phyloP scores from a whole-genome alignment of 1,140 invertebrate genomes.

The Calephelis nemesis region DNA sequence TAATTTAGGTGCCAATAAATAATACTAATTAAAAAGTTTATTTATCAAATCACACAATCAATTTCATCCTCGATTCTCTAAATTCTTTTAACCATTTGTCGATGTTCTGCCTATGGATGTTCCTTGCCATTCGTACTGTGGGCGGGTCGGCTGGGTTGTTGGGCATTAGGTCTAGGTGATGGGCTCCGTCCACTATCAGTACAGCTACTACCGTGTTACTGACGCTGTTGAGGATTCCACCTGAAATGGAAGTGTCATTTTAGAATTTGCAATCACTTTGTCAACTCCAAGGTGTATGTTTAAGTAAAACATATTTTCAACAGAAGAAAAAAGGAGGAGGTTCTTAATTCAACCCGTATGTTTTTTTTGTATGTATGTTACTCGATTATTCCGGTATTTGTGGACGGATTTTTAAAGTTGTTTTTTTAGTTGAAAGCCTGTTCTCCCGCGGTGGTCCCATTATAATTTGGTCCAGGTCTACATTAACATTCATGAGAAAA shows the following conservation, averaged over 20 bases:
- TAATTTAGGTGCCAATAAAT: too few species aligned
- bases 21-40: constrained; percentile 13
- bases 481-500: too few species aligned
- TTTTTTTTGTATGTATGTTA: too few species aligned
- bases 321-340: too few species aligned
- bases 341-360: too few species aligned
- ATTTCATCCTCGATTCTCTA: constrained; percentile 29
- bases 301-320: too few species aligned
- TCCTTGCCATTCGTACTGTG: constrained; percentile 84
- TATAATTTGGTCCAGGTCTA: too few species aligned
- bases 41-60: constrained; percentile 10
- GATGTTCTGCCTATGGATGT: constrained; percentile 84
- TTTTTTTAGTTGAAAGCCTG: too few species aligned
- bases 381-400: too few species aligned
- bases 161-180: constrained; percentile 93
- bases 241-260: constrained; percentile 53
- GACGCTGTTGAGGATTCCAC: constrained; percentile 89
- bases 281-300: too few species aligned
- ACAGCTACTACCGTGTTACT: constrained; percentile 85
- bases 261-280: neutral
- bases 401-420: too few species aligned
- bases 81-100: constrained; percentile 83
- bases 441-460: too few species aligned
- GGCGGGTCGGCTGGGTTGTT: constrained; percentile 85
- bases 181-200: constrained; percentile 92